These are phyloP conservation scores for Palaemon carinicauda DNA, from an alignment of 1,140 invertebrate species.

Conservation along the genomic window DNA sequence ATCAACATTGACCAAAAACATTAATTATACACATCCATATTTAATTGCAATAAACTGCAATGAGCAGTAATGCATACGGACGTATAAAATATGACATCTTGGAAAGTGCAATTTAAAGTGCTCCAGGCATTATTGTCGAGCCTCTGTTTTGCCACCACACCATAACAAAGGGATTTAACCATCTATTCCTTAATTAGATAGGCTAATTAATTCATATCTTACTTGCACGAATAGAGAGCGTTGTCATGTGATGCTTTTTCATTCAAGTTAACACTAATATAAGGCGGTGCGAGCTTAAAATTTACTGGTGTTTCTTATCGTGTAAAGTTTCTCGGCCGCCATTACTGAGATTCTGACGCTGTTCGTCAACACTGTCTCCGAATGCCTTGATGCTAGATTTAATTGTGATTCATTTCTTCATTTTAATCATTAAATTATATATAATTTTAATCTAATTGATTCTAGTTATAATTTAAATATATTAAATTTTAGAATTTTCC, in stretches of 20 bases:
- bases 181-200: no score
- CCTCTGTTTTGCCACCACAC: no score
- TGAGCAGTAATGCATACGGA: no score
- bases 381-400: background rate
- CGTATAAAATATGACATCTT: no score
- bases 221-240: constrained; percentile 21
- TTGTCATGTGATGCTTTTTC: constrained; percentile 12
- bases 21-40: no score
- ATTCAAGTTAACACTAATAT: constrained; percentile 12
- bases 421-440: background rate
- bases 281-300: constrained; percentile 35
- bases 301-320: constrained; percentile 46
- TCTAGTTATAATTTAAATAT: background rate
- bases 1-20: no score
- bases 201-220: background rate
- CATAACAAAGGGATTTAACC: no score
- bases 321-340: constrained; percentile 28
- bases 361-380: constrained; percentile 48
- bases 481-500: no score
- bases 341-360: constrained; percentile 57
- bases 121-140: no score
- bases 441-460: background rate
- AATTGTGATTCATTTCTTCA: background rate
- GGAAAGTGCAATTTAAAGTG: no score
- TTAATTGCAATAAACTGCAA: no score